Conservation (phyloP, 2,888 invertebrate genomes). For the Nezara viridula region DNA sequence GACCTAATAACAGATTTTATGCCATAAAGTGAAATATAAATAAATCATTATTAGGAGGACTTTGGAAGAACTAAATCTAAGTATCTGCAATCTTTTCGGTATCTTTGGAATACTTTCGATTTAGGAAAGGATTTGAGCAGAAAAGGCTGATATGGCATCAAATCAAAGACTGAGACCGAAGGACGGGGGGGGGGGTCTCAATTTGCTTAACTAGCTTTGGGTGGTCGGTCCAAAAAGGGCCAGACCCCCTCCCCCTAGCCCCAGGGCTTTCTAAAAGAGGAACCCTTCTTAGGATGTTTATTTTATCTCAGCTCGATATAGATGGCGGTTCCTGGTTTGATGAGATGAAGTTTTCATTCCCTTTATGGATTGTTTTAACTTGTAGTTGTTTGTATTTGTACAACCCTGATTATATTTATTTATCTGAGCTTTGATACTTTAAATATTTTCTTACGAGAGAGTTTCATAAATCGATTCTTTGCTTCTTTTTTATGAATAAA, state of each 20-base stretch:
- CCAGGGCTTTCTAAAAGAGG: not conserved
- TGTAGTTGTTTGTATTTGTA: not conserved
- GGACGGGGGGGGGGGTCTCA: not conserved
- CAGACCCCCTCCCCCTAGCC: not conserved
- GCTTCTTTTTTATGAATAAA: no score
- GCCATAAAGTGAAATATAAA: no score
- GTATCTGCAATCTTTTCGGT: no score
- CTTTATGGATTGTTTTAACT: not conserved
- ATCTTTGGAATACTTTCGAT: not conserved
- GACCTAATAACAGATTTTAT: no score
- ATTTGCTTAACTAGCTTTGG: constrained; percentile 16
- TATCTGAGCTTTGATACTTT: not conserved
- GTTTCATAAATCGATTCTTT: no score
- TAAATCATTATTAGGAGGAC: no score
- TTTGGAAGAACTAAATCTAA: no score
- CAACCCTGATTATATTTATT: not conserved
- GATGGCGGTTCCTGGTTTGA: not conserved
- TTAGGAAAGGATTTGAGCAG: not conserved
- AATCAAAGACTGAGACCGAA: not conserved
- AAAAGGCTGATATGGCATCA: not conserved
- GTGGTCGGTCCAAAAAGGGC: not conserved
- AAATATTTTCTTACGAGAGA: no score
- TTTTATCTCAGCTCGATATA: not conserved
- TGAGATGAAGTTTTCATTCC: not conserved
- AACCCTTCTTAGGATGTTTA: not conserved